Conservation (phyloP, 1,140 invertebrate species). For the Drepana arcuata region DNA sequence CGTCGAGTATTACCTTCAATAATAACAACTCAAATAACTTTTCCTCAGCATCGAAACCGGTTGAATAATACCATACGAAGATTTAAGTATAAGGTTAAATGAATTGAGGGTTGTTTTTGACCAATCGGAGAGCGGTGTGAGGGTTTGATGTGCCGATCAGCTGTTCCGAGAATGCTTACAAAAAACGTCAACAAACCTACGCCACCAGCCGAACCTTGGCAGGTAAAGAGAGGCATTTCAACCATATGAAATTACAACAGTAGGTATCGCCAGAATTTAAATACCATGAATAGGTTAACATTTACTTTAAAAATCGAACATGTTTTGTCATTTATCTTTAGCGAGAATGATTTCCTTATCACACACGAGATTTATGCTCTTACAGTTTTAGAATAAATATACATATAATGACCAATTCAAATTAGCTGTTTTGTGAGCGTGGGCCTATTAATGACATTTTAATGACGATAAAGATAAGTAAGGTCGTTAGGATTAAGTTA, state of each 20-base stretch:
- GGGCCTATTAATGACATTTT: conserved; percentile 4
- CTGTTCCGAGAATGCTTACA: conserved; percentile 45
- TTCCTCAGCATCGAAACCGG: neutral
- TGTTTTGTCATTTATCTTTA: no score
- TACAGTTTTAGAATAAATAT: no score
- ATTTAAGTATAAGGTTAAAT: neutral
- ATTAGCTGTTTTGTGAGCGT: no score
- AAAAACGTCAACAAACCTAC: conserved; percentile 41
- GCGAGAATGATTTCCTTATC: no score
- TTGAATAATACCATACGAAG: neutral
- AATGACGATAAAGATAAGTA: conserved; percentile 9
- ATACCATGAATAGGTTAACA: no score
- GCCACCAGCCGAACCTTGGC: conserved; percentile 4
- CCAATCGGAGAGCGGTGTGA: conserved; percentile 16
- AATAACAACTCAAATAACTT: no score
- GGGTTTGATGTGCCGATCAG: conserved; percentile 44
- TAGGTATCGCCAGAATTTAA: no score
- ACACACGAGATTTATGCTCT: no score
- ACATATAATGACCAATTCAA: no score
- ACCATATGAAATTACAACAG: no score
- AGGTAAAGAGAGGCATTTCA: conserved; percentile 35
- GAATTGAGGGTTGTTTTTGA: conserved; percentile 4
- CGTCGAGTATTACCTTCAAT: no score
- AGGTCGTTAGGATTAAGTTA: conserved; percentile 7
- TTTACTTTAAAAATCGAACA: no score